These are phyloP conservation scores for Tiphia femorata DNA, from an alignment of 2,888 invertebrate species.

Conservation along the genomic window DNA sequence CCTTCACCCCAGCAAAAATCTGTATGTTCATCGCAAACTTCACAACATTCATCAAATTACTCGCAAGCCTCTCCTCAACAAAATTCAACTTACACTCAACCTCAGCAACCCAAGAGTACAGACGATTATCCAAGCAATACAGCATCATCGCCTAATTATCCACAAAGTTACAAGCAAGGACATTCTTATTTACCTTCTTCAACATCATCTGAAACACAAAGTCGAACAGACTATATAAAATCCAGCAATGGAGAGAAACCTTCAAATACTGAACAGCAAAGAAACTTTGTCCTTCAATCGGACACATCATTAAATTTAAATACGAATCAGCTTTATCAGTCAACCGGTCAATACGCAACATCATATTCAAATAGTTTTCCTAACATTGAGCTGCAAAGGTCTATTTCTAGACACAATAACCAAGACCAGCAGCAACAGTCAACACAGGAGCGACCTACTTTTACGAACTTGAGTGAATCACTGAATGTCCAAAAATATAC, in stretches of 20 bases:
- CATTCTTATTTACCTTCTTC: slow-evolving; percentile 43
- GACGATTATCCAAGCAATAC: slow-evolving; percentile 40
- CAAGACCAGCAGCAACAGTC: slow-evolving; percentile 45
- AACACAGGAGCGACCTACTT: slow-evolving; percentile 48
- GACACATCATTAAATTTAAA: slow-evolving; percentile 49
- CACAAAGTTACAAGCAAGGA: slow-evolving; percentile 52
- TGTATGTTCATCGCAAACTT: slow-evolving; percentile 63
- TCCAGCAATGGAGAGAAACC: slow-evolving; percentile 42
- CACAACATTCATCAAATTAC: slow-evolving; percentile 64
- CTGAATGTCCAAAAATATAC: slow-evolving; percentile 51
- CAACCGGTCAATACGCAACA: slow-evolving; percentile 55
- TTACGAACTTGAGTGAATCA: slow-evolving; percentile 48
- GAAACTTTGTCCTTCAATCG: slow-evolving; percentile 34
- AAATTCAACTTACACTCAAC: slow-evolving; percentile 61
- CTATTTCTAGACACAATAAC: slow-evolving; percentile 39
- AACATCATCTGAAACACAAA: slow-evolving; percentile 44
- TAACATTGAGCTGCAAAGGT: slow-evolving; percentile 48
- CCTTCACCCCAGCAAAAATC: slow-evolving; percentile 62
- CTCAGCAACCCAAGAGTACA: slow-evolving; percentile 39
- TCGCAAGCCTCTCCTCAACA: slow-evolving; percentile 60
- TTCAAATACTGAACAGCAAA: slow-evolving; percentile 44
- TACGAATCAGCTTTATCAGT: slow-evolving; percentile 55
- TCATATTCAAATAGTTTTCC: slow-evolving; percentile 55
- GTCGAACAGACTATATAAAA: slow-evolving; percentile 54
- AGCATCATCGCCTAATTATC: slow-evolving; percentile 35